phyloP scores from a whole-genome alignment of 2,797 vertebrate species.

The Crax fasciolata region DNA sequence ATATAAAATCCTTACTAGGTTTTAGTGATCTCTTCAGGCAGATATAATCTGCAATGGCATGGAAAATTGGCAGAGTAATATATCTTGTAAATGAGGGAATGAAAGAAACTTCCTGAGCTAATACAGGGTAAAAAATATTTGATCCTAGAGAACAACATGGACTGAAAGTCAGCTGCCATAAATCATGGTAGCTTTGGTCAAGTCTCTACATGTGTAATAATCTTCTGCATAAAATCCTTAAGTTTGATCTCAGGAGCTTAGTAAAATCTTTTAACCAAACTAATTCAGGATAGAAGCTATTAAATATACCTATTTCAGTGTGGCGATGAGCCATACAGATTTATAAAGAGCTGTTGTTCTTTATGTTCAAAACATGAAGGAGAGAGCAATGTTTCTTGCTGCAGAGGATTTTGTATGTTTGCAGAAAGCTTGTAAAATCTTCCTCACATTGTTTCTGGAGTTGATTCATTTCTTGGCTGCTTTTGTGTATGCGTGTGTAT shows the following conservation, averaged over 20 bases:
- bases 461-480: not conserved
- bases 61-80: slow-evolving; percentile 4
- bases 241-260: slow-evolving; percentile 48
- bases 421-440: not conserved
- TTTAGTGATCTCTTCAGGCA: slow-evolving; percentile 12
- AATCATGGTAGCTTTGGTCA: slow-evolving; percentile 12
- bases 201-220: slow-evolving; percentile 21
- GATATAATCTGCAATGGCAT: not conserved
- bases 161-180: slow-evolving; percentile 12
- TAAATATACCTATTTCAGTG: not conserved
- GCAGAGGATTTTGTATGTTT: not conserved
- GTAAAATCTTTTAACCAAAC: slow-evolving; percentile 49
- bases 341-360: not conserved
- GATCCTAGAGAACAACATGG: slow-evolving; percentile 15
- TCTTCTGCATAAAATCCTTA: not conserved
- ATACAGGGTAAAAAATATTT: slow-evolving; percentile 20
- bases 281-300: not conserved
- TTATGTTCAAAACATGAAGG: not conserved
- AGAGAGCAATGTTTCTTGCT: not conserved
- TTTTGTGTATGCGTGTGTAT: not conserved
- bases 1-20: not conserved
- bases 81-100: slow-evolving; percentile 5
- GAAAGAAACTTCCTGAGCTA: not conserved
- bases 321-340: not conserved
- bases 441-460: not conserved